These are phyloP conservation scores for Petrocephalus schoutedeni DNA, from an alignment of 2,797 vertebrate genomes.

Conservation along the genomic window DNA sequence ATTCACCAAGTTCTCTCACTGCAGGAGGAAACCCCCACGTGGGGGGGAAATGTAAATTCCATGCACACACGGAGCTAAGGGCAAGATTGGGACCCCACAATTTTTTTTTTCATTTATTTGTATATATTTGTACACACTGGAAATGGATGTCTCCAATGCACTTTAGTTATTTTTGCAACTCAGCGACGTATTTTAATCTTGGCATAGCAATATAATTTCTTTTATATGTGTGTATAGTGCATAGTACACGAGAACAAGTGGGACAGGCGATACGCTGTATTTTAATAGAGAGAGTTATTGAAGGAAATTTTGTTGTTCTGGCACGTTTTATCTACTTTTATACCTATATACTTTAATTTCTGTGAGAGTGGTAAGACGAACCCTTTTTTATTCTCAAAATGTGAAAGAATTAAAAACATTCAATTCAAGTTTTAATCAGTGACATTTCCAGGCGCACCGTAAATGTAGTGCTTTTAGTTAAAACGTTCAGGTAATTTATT, in stretches of 20 bases:
- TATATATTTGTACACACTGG: background rate
- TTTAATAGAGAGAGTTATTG: background rate
- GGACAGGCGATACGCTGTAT: background rate
- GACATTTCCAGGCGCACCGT: background rate
- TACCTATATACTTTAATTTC: background rate
- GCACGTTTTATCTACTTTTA: background rate
- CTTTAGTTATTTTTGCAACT: background rate
- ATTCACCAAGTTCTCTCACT: slow-evolving; percentile 1
- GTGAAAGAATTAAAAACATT: background rate
- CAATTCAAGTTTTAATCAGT: background rate
- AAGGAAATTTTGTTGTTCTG: background rate
- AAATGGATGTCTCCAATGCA: background rate
- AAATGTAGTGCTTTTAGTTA: background rate
- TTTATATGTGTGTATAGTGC: background rate
- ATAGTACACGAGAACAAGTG: background rate
- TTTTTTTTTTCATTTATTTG: background rate
- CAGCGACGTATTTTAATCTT: background rate
- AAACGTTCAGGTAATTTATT: background rate
- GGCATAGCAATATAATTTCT: background rate
- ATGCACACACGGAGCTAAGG: background rate
- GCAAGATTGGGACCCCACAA: background rate
- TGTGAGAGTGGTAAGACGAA: background rate
- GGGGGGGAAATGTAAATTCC: background rate
- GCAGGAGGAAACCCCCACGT: background rate
- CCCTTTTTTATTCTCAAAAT: background rate